Evolutionary conservation across 2,113 vertebrate species (phyloP), one percentile per base, ranked within the genome.

Genomic region (Xyrauchen texanus): DNA sequence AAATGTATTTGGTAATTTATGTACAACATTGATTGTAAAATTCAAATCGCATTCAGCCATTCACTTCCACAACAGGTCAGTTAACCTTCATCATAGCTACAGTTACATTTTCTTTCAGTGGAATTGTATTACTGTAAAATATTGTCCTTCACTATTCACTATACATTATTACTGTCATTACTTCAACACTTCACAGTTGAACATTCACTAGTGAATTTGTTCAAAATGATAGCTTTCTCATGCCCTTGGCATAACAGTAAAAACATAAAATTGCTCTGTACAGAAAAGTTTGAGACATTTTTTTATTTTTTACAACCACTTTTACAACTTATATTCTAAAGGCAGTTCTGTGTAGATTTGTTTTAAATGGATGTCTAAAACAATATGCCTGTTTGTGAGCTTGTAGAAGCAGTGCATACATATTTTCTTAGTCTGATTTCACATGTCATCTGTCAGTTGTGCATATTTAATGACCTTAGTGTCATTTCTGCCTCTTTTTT

Each of bases 381-480:
- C 52, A 52, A 10, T 71, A 68, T 13, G n/a, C 63, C 46, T 71
- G 15, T 61, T 69, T 46, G n/a, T 51, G 21, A 51, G 68, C 66
- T 51, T 47, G 70, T 61, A 46, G 12, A 51, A 65, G 13, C 51
- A 51, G 15, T 61, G 45, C 55, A 77, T 9, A 68, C 8, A 68
- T 68, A 10, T 57, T 4, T 57, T 21, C 57, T 71, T 88, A 82
- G 78, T 89, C 58, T 81, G 70, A 73, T 87, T 84, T 72, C 52
- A 68, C 16, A 9, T 80, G 72, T 75, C 58, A 72, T 63, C 57
- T 68, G 46, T 42, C 16, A 46, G 45, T 8, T 65, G 21, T 42
- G 64, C 60, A 83, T 70, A 75, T 81, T 76, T 79, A 78, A 90
- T 86, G 45, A 34, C 76, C 60, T 87, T n/a, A 74, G 67, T 66